Evolutionary conservation across 2,888 invertebrate genomes (phyloP).

Genomic region (Beris morrisii): DNA sequence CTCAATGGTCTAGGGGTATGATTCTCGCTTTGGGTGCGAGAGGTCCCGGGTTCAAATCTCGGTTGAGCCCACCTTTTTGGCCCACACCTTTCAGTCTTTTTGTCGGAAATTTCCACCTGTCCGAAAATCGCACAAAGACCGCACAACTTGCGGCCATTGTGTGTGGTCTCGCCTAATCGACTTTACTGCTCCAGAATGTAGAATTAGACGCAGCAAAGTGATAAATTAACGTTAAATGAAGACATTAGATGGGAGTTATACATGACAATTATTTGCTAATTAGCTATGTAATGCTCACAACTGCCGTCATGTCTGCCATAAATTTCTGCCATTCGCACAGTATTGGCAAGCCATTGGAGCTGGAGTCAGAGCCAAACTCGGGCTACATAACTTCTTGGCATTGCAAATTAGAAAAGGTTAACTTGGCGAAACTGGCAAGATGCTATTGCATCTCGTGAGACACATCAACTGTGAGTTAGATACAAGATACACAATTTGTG

Average conservation of each 20-base stretch:
- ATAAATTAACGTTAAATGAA: conserved; percentile 29
- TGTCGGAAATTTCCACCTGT: no score
- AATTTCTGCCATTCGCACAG: no score
- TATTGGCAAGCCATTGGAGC: no score
- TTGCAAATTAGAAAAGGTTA: conserved; percentile 30
- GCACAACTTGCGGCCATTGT: no score
- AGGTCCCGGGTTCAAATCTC: conserved; percentile 34
- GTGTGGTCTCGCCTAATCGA: no score
- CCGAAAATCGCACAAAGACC: no score
- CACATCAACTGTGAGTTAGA: conserved; percentile 11
- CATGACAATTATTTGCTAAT: conserved; percentile 32
- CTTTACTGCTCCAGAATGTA: no score
- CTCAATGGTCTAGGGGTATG: neutral
- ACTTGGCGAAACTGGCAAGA: conserved; percentile 16
- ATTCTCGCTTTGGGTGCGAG: conserved; percentile 34
- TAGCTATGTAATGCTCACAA: conserved; percentile 24
- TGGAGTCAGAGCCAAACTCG: no score
- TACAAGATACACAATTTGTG: conserved; percentile 19
- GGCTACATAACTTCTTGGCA: conserved; percentile 1
- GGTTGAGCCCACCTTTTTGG: conserved; percentile 24
- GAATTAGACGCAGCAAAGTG: conserved; percentile 9
- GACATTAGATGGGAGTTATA: conserved; percentile 27
- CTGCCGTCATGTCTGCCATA: conserved; percentile 16
- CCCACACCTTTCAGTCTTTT: no score
- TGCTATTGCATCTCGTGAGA: conserved; percentile 20